Percentiles rank a stretch among this genome's conserved stretches.
Evolutionary conservation across 1,140 invertebrate species (phyloP).

Genomic region (Neomicropteryx cornuta): DNA sequence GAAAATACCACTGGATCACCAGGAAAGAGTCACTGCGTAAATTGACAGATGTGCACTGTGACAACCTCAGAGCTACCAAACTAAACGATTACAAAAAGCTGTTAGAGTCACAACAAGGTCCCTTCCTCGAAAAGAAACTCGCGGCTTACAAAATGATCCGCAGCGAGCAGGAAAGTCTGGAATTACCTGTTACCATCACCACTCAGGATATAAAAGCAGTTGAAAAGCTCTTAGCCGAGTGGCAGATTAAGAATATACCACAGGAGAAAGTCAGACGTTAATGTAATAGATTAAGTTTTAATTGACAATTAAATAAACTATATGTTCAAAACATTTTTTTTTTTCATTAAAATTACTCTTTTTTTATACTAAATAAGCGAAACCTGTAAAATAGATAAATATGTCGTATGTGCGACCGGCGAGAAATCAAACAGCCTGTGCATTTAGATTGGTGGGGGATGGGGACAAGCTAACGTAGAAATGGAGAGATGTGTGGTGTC

Average conservation of each 20-base stretch:
- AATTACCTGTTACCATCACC: constrained; percentile 47
- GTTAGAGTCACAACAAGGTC: constrained; percentile 53
- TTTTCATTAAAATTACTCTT: not conserved
- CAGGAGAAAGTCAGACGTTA: constrained; percentile 29
- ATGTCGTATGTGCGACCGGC: not conserved
- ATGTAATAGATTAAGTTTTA: constrained; percentile 4
- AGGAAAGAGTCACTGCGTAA: constrained; percentile 55
- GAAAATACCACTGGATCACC: constrained; percentile 41
- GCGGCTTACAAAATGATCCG: constrained; percentile 53
- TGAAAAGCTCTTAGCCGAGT: constrained; percentile 38
- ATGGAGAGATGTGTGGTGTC: not conserved
- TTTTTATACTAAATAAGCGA: not conserved
- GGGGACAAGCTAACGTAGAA: not conserved
- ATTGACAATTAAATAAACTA: constrained; percentile 1
- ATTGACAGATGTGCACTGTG: constrained; percentile 53
- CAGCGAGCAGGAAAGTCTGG: constrained; percentile 55
- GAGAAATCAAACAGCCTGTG: not conserved
- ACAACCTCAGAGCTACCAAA: constrained; percentile 50
- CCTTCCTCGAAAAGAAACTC: constrained; percentile 52
- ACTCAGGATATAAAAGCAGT: constrained; percentile 53
- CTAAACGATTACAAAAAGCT: constrained; percentile 48
- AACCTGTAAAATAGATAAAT: not conserved
- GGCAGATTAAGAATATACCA: constrained; percentile 24
- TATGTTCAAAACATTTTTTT: not conserved
- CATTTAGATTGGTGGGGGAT: not conserved